A percentile compares a stretch with the other conserved stretches of the same genome.
Evolutionary conservation across 1,140 invertebrate genomes (phyloP).

Genomic region (Macrotrachela quadricornifera): DNA sequence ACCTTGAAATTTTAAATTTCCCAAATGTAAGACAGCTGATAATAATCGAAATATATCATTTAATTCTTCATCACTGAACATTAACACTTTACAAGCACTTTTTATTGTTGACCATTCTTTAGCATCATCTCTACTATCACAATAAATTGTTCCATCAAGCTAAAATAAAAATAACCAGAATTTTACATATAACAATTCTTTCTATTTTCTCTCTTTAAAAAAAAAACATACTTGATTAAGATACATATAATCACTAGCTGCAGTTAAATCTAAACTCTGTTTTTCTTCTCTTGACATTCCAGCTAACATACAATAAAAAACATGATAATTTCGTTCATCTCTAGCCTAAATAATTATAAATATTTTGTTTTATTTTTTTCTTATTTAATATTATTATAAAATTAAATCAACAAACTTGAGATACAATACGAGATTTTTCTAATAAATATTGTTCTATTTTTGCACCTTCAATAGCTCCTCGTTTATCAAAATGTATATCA

Average conservation of each 20-base stretch:
- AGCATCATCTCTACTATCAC: slow-evolving; percentile 78
- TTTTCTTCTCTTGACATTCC: slow-evolving; percentile 77
- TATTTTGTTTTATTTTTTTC: slow-evolving; percentile 69
- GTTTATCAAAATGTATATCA: slow-evolving; percentile 84
- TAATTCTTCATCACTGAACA: slow-evolving; percentile 79
- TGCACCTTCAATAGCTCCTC: slow-evolving; percentile 84
- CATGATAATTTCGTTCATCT: slow-evolving; percentile 90
- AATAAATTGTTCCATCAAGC: slow-evolving; percentile 37
- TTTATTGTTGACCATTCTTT: slow-evolving; percentile 79
- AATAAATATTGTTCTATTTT: slow-evolving; percentile 94
- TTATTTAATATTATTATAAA: too few species aligned
- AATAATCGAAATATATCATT: slow-evolving; percentile 78
- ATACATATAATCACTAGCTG: slow-evolving; percentile 68
- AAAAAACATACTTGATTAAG: slow-evolving; percentile 38
- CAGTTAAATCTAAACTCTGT: slow-evolving; percentile 59
- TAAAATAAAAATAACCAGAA: too few species aligned
- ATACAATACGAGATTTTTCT: slow-evolving; percentile 90
- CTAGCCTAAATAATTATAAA: slow-evolving; percentile 66
- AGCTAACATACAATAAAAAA: slow-evolving; percentile 91
- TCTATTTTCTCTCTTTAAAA: too few species aligned
- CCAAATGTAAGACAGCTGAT: slow-evolving; percentile 71
- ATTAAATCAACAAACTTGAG: slow-evolving; percentile 55
- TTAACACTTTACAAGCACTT: slow-evolving; percentile 90
- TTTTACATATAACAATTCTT: too few species aligned
- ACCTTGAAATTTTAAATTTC: slow-evolving; percentile 75